A percentile compares a stretch with the other conserved stretches of the same genome.
Evolutionary conservation across 2,888 invertebrate species (phyloP).

Genomic region (Macaria notata): DNA sequence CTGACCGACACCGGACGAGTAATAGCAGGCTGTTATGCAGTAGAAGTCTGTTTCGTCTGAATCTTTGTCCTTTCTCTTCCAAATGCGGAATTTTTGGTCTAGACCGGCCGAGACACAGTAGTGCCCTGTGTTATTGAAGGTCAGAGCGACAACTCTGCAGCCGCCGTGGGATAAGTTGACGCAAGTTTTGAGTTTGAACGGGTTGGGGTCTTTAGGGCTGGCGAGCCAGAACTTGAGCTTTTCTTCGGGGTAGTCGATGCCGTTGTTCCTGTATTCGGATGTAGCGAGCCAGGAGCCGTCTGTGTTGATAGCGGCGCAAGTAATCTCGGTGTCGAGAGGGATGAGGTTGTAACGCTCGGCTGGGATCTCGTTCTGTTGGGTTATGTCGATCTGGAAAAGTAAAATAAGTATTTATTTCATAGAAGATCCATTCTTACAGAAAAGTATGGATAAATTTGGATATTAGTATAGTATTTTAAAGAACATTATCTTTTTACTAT

Average conservation of each 20-base stretch:
- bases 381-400: slow-evolving; percentile 70
- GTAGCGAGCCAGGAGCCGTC: slow-evolving; percentile 69
- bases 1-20: slow-evolving; percentile 65
- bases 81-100: slow-evolving; percentile 71
- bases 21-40: slow-evolving; percentile 75
- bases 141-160: slow-evolving; percentile 63
- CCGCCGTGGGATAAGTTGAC: slow-evolving; percentile 73
- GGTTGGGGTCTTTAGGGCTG: slow-evolving; percentile 32
- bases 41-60: slow-evolving; percentile 36
- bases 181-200: slow-evolving; percentile 66
- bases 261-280: slow-evolving; percentile 72
- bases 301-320: slow-evolving; percentile 65
- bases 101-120: slow-evolving; percentile 72
- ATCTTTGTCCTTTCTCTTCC: slow-evolving; percentile 42
- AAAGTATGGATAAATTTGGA: no score
- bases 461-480: no score
- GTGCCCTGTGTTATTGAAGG: slow-evolving; percentile 59
- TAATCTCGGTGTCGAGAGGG: slow-evolving; percentile 71
- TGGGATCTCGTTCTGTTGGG: slow-evolving; percentile 66
- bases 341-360: slow-evolving; percentile 66
- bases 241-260: slow-evolving; percentile 68
- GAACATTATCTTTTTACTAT: no score
- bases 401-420: background rate
- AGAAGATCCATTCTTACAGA: no score
- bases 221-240: slow-evolving; percentile 68